Base-by-base conservation (phyloP, 2,113 vertebrate species). In the Tautogolabrus adspersus region DNA sequence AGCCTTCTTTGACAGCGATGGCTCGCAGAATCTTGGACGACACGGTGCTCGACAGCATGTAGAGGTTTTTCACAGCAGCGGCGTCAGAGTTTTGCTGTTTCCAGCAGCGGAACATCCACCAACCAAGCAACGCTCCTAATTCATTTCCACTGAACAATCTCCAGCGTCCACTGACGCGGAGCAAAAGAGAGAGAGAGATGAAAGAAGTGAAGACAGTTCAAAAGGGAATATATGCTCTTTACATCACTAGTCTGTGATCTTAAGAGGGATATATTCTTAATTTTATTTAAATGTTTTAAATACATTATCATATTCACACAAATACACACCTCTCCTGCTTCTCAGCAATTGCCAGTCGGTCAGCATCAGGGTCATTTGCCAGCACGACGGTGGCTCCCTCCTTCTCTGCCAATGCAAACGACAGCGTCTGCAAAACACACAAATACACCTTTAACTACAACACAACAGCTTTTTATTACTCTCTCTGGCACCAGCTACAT, bases 51-150 rank as follows among this genome's bases (percentile, higher is more conserved):
- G 97, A 94, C 83, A 99, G 81, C 98, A 99, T 98, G 89, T 98
- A 99, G 6, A 95, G 40, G 12, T 96, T 95, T 90, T 97, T 98
- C 66, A 97, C 84, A 8, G 95, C 88, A 9, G 42, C 37, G 6
- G 69, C 70, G 12, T 94, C 93, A 1, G 79, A 88, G 76, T 95
- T 95, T 61, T 96, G 93, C 61, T 93, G 91, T 87, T 95, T 98
- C 98, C 98, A 99, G 85, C 96, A 98, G 57, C 86, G 94, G 76
- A 99, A 98, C 63, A 96, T 94, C 98, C 98, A 99, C 98, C 98
- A 99, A 61, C 98, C 97, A 37, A 99, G 91, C 80, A 99, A 88
- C 19, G 97, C 97, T 12, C 98, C 98, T 64, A 97, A 59, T 78
- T 99, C 97, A 56, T 99, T 99, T 64, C 98, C 98, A 8, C 95